Conservation (phyloP, 1,140 invertebrate species). For the Zelostemma sp. region DNA sequence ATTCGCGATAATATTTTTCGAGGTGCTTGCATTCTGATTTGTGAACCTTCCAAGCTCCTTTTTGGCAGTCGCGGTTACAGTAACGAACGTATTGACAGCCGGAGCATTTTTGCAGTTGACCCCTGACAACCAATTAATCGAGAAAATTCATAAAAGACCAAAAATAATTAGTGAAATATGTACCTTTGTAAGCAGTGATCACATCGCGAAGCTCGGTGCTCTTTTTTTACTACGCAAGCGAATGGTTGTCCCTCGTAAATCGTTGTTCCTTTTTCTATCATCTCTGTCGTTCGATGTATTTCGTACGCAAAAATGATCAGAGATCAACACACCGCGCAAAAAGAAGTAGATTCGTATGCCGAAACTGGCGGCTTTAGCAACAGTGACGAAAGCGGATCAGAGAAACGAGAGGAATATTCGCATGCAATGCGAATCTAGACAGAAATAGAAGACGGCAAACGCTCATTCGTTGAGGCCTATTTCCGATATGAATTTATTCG, state of each 20-base stretch:
- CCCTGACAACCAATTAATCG: background rate
- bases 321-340: background rate
- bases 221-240: background rate
- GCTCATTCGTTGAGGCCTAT: background rate
- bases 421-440: background rate
- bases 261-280: background rate
- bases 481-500: too few relatives aligned
- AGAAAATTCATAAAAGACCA: background rate
- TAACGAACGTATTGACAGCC: constrained; percentile 86
- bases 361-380: background rate
- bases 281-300: background rate
- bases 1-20: constrained; percentile 73
- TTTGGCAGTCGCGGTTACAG: constrained; percentile 82
- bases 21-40: constrained; percentile 83
- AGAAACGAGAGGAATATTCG: background rate
- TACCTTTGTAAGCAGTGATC: background rate
- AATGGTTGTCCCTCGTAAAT: background rate
- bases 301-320: background rate
- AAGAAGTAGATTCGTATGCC: background rate
- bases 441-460: background rate
- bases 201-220: background rate
- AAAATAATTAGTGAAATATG: background rate
- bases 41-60: constrained; percentile 80
- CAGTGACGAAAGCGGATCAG: background rate
- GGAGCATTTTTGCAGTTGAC: constrained; percentile 74